Percentiles rank a stretch among this genome's conserved stretches.
These are phyloP conservation scores for Silurus aristotelis DNA, from an alignment of 2,797 vertebrate genomes.

Conservation along the genomic window DNA sequence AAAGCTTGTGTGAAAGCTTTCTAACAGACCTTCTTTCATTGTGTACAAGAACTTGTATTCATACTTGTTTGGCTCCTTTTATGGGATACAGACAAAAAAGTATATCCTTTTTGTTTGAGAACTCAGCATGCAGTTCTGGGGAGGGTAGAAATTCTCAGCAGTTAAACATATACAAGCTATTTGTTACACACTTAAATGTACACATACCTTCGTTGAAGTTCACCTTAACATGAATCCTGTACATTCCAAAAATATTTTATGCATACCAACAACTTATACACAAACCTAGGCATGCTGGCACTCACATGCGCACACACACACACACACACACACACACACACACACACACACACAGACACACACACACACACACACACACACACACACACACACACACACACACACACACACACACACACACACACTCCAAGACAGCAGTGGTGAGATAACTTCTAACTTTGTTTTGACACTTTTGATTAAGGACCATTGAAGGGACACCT, in stretches of 20 bases:
- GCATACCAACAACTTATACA: slow-evolving; percentile 1
- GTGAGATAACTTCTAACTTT: slow-evolving; percentile 86
- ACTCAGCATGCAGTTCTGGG: neutral
- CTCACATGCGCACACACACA: slow-evolving; percentile 25
- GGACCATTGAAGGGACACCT: slow-evolving; percentile 87
- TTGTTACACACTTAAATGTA: slow-evolving; percentile 10
- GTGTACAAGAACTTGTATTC: slow-evolving; percentile 32
- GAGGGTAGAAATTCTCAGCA: neutral
- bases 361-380: slow-evolving; percentile 5
- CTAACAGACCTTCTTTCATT: slow-evolving; percentile 43
- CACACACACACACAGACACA: slow-evolving; percentile 29
- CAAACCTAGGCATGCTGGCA: slow-evolving; percentile 32
- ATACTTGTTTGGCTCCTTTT: slow-evolving; percentile 32
- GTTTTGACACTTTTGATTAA: slow-evolving; percentile 90
- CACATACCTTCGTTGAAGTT: slow-evolving; percentile 21
- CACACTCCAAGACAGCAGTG: slow-evolving; percentile 53
- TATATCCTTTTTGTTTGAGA: neutral
- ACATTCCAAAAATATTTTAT: neutral
- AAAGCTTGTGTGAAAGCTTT: slow-evolving; percentile 11
- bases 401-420: slow-evolving; percentile 7
- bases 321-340: neutral
- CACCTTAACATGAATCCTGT: neutral
- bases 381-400: neutral
- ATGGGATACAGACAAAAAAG: neutral
- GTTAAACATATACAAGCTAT: neutral